Percentiles rank a stretch among this genome's conserved stretches.
phyloP scores from a whole-genome alignment of 2,113 vertebrate genomes.

The Panthera tigris region DNA sequence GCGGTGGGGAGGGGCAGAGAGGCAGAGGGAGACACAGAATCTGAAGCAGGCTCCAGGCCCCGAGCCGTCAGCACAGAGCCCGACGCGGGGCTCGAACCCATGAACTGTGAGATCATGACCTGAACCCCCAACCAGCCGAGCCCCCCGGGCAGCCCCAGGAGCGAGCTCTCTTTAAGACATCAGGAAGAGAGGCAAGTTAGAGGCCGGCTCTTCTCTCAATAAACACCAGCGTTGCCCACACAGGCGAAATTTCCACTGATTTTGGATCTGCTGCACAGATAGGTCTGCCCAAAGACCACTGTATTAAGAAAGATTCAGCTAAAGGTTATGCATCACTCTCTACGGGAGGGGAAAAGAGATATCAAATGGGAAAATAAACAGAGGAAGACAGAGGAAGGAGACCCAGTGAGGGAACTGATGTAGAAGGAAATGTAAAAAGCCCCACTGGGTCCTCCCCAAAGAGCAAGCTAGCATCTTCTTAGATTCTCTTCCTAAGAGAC shows the following conservation, averaged over 20 bases:
- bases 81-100: too few species aligned
- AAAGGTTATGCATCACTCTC: background rate
- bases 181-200: background rate
- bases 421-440: too few species aligned
- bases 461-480: background rate
- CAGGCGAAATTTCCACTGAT: background rate
- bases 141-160: background rate
- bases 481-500: too few species aligned
- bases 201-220: background rate
- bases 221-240: rapidly evolving
- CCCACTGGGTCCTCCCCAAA: rapidly evolving
- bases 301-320: background rate
- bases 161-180: background rate
- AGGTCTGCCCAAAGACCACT: background rate
- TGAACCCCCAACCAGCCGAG: too few species aligned
- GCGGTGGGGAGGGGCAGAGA: too few species aligned
- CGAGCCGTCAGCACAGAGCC: too few species aligned
- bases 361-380: background rate
- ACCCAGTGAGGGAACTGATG: rapidly evolving
- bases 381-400: background rate
- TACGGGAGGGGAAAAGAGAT: rapidly evolving
- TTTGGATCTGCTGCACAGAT: background rate
- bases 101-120: too few species aligned
- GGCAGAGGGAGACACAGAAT: too few species aligned
- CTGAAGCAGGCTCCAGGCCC: too few species aligned